Conservation (phyloP, 2,797 vertebrate species). For the Carcharodon carcharias region DNA sequence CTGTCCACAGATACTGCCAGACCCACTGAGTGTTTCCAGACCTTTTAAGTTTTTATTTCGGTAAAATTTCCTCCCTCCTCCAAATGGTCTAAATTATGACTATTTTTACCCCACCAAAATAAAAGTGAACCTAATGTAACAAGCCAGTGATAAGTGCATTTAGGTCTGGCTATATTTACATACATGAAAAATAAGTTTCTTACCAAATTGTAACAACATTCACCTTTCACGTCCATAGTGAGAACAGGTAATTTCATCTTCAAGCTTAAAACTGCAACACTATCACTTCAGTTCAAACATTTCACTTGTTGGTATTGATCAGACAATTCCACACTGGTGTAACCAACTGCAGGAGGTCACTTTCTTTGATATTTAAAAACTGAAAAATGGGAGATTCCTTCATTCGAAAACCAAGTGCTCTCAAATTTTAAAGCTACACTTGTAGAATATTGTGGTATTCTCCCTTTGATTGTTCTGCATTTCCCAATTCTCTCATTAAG, state of each 20-base stretch:
- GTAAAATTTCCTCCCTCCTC: background rate
- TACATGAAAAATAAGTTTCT: too few species aligned
- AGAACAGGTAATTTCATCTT: background rate
- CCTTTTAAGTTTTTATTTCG: too few species aligned
- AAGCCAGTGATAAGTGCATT: background rate
- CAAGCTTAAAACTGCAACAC: background rate
- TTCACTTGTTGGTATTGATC: background rate
- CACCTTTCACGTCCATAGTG: background rate
- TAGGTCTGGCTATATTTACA: background rate
- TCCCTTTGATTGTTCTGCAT: background rate
- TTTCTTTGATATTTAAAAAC: background rate
- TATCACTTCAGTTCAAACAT: background rate
- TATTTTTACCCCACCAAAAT: background rate
- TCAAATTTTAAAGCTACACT: background rate
- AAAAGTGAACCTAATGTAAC: background rate
- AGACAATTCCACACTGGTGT: background rate
- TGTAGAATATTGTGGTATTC: background rate
- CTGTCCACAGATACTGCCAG: too few species aligned
- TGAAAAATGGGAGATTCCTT: background rate
- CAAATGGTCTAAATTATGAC: background rate
- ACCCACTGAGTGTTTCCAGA: too few species aligned
- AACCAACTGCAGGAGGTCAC: background rate
- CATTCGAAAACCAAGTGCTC: background rate
- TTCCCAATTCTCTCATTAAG: background rate
- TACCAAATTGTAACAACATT: background rate